Conservation (phyloP, 2,797 vertebrate species). For the Myotis findleyi region DNA sequence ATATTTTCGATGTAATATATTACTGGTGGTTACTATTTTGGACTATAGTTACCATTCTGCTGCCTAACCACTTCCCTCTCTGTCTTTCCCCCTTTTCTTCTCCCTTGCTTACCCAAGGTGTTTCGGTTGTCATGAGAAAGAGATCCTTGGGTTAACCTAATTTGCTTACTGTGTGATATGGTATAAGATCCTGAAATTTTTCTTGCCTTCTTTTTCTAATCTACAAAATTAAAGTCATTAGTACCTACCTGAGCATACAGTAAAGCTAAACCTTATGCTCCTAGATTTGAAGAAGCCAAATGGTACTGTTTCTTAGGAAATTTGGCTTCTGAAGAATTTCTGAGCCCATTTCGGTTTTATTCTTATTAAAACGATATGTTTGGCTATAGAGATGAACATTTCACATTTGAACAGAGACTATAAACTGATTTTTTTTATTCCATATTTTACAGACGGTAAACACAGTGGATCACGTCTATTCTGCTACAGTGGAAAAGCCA, state of each 20-base stretch:
- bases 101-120: not conserved
- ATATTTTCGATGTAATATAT: not conserved
- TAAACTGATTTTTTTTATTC: constrained; percentile 49
- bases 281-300: constrained; percentile 35
- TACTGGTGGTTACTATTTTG: not conserved
- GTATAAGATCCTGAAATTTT: not conserved
- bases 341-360: constrained; percentile 23
- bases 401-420: constrained; percentile 53
- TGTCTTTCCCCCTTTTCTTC: not conserved
- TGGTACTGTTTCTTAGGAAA: constrained; percentile 27
- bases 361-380: constrained; percentile 45
- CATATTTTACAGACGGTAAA: constrained; percentile 76
- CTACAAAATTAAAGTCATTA: constrained; percentile 12
- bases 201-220: constrained; percentile 30
- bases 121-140: not conserved
- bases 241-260: not conserved
- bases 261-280: not conserved
- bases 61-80: not conserved
- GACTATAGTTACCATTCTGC: not conserved
- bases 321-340: constrained; percentile 37
- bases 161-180: not conserved
- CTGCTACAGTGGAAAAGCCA: constrained; percentile 52
- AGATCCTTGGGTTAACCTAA: not conserved
- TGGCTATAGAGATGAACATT: constrained; percentile 42
- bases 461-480: constrained; percentile 41